phyloP scores from a whole-genome alignment of 1,140 invertebrate species.

The Achroia grisella region DNA sequence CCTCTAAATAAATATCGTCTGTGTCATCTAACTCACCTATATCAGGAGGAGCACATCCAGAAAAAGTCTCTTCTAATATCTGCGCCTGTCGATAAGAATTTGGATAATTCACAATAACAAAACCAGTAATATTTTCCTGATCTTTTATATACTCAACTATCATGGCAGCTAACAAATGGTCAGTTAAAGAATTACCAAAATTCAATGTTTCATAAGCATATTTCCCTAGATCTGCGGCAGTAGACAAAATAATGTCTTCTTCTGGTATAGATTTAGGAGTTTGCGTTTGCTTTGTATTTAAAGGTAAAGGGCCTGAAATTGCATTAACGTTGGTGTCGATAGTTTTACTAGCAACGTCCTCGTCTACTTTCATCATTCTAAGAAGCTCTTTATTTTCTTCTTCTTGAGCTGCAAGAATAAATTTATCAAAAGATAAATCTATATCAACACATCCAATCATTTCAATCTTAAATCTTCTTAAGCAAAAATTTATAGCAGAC shows the following conservation, averaged over 20 bases:
- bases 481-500: conserved; percentile 74
- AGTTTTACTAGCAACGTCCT: conserved; percentile 33
- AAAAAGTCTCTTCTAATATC: conserved; percentile 72
- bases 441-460: conserved; percentile 68
- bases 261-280: conserved; percentile 75
- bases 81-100: conserved; percentile 73
- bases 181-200: conserved; percentile 70
- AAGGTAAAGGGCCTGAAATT: conserved; percentile 27
- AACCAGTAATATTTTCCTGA: conserved; percentile 69
- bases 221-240: conserved; percentile 72
- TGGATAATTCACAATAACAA: conserved; percentile 78
- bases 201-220: conserved; percentile 71
- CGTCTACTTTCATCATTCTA: conserved; percentile 49
- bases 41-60: conserved; percentile 46
- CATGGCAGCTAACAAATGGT: conserved; percentile 72
- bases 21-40: conserved; percentile 36
- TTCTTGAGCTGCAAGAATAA: conserved; percentile 32
- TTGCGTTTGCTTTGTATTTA: conserved; percentile 72
- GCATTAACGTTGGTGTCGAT: conserved; percentile 26
- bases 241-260: conserved; percentile 70
- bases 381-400: conserved; percentile 55
- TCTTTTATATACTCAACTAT: conserved; percentile 76
- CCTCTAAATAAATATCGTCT: conserved; percentile 65
- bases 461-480: conserved; percentile 71
- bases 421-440: conserved; percentile 63